A percentile compares a stretch with the other conserved stretches of the same genome.
These are phyloP conservation scores for Crypturellus undulatus DNA, from an alignment of 2,113 vertebrate genomes.

Conservation along the genomic window DNA sequence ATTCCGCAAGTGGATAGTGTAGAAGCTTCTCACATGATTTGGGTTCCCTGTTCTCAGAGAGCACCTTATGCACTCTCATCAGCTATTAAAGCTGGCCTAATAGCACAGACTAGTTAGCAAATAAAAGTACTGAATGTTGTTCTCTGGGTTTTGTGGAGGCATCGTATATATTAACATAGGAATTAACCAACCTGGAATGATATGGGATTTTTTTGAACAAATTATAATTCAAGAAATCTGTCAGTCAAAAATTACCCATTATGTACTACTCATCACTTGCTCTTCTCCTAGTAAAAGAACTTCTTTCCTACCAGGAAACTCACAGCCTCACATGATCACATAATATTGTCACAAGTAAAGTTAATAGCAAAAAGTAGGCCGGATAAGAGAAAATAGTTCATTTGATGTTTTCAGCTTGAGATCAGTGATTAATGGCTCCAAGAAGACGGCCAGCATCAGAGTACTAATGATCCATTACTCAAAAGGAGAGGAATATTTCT, in stretches of 20 bases:
- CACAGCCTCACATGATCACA: neutral
- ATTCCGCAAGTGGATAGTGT: neutral
- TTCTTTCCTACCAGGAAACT: neutral
- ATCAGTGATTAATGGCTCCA: neutral
- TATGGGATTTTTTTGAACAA: neutral
- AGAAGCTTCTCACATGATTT: neutral
- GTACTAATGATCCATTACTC: neutral
- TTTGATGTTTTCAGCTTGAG: conserved; percentile 22
- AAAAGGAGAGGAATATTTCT: neutral
- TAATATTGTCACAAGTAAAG: neutral
- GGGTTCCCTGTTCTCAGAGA: neutral
- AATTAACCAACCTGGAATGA: neutral
- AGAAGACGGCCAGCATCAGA: neutral
- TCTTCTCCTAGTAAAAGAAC: neutral
- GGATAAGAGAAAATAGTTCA: neutral
- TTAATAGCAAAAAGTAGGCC: neutral
- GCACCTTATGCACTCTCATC: neutral
- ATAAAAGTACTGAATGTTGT: neutral
- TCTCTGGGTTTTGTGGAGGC: neutral
- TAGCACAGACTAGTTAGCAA: neutral
- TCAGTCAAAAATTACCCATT: neutral
- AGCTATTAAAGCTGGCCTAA: neutral
- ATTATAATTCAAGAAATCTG: neutral
- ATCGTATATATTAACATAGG: neutral
- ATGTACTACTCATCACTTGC: neutral